Base-by-base conservation (phyloP, 2,888 invertebrate species). In the Octodonta nipae region DNA sequence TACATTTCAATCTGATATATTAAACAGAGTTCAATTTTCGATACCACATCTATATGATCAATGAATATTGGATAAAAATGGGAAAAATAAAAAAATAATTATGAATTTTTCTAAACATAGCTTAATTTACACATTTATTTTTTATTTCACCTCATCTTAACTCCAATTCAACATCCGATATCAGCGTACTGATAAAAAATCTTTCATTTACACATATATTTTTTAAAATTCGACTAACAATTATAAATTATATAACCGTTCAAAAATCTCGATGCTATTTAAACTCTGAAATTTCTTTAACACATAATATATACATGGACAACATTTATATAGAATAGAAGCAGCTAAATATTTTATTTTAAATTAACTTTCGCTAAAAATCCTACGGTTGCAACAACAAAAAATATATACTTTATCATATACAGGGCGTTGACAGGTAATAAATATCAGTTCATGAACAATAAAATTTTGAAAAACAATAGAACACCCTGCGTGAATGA, bases 241-340 rank as follows among this genome's bases (percentile, higher is more conserved):
- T 22, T 11, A 22, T 22, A 22, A 22, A 22, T 22, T 10, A 10
- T 22, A 22, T 22, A 22, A 22, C n/a, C 11, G 11, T 22, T 22
- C n/a, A 10, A 22, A 22, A 10, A 22, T n/a, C 11, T n/a, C 11
- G 11, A 22, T 10, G 11, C 11, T 10, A 10, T 22, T 22, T 22
- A 22, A 22, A 22, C 22, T 22, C 22, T 22, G 22, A 22, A 22
- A n/a, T 28, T 28, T 28, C 14, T 11, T 10, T 15, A 28, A 28
- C n/a, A 28, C 16, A 7, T 28, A 15, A n/a, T 28, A 30, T 12
- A 30, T 20, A 30, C 30, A 30, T n/a, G 12, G 15, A 16, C 13
- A 20, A 8, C 10, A 16, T n/a, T 12, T 27, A 27, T 4, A 27
- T 27, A 27, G 13, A 22, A 20, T n/a, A n/a, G n/a, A 22, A 22